Conservation (phyloP, 2,888 invertebrate species). For the Sacculina carcini region DNA sequence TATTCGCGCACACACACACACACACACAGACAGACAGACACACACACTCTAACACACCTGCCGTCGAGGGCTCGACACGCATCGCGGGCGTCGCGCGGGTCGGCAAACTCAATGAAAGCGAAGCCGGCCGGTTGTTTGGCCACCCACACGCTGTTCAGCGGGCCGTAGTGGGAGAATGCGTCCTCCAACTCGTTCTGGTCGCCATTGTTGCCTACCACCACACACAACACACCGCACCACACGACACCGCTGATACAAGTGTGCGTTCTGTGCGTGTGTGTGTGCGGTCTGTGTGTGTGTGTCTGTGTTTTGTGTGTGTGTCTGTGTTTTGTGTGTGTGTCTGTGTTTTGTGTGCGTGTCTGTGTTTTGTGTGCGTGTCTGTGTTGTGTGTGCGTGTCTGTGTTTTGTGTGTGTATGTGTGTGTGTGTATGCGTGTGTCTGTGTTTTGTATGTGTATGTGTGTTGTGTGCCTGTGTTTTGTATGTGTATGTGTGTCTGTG, state of each 20-base stretch:
- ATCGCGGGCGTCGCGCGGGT: conserved; percentile 64
- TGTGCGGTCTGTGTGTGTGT: no score
- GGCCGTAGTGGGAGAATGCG: conserved; percentile 63
- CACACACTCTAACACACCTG: conserved; percentile 29
- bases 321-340: no score
- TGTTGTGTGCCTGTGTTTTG: no score
- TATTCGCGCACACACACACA: not conserved
- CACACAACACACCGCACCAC: not conserved
- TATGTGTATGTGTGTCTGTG: no score
- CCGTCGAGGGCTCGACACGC: conserved; percentile 56
- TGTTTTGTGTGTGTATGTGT: conserved; percentile 4
- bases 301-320: no score
- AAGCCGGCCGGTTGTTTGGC: conserved; percentile 77
- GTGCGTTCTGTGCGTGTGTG: not conserved
- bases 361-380: no score
- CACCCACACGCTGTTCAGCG: conserved; percentile 73
- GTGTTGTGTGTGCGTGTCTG: no score
- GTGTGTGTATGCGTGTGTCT: no score
- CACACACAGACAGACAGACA: not conserved
- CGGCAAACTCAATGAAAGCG: conserved; percentile 70
- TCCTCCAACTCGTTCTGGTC: conserved; percentile 70
- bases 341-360: no score
- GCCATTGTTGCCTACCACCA: conserved; percentile 41
- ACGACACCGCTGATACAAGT: not conserved
- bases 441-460: no score